phyloP scores from a whole-genome alignment of 1,140 invertebrate genomes.

The Drosophila ambigua region DNA sequence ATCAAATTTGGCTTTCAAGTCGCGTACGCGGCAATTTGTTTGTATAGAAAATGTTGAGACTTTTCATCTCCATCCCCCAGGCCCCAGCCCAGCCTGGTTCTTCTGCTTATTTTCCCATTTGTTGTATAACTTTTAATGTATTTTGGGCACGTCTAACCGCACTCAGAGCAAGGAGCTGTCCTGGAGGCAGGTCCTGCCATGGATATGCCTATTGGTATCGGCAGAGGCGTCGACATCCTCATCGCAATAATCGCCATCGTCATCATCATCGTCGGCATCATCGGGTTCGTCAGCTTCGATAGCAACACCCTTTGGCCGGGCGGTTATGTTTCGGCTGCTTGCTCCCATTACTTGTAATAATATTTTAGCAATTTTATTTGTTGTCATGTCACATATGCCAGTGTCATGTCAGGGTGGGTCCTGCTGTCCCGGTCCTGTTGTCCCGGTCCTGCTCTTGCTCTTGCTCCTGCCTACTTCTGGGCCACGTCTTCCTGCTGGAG shows the following conservation, averaged over 20 bases:
- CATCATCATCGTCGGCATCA: conserved; percentile 30
- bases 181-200: conserved; percentile 28
- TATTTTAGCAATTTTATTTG: conserved; percentile 78
- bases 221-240: conserved; percentile 47
- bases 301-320: conserved; percentile 56
- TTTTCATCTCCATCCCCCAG: conserved; percentile 26
- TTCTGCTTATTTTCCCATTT: conserved; percentile 27
- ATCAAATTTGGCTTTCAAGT: conserved; percentile 81
- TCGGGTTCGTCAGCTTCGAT: conserved; percentile 39
- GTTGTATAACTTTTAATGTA: conserved; percentile 79
- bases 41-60: conserved; percentile 78
- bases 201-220: conserved; percentile 78
- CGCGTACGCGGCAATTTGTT: conserved; percentile 81
- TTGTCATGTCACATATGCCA: conserved; percentile 78
- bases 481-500: background rate
- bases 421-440: background rate
- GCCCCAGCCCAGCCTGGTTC: background rate
- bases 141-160: conserved; percentile 77
- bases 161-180: conserved; percentile 17
- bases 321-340: conserved; percentile 41
- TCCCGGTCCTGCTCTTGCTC: conserved; percentile 6
- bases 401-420: conserved; percentile 37
- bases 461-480: background rate
- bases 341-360: conserved; percentile 81
- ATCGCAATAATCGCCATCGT: conserved; percentile 31